phyloP scores from a whole-genome alignment of 2,888 invertebrate genomes.

The Scaptomyza polygonia region DNA sequence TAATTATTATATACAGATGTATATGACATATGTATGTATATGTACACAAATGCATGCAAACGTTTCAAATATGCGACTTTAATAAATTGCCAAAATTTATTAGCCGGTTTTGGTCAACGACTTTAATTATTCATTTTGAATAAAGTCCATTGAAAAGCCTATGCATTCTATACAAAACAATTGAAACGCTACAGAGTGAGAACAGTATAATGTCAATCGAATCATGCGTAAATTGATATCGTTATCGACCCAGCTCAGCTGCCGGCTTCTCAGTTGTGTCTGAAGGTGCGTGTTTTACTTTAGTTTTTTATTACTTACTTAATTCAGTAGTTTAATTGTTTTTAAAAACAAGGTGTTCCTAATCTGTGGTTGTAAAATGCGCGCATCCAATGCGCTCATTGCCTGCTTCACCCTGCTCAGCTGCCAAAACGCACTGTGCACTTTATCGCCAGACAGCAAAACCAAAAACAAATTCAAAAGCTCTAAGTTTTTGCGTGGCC shows the following conservation, averaged over 20 bases:
- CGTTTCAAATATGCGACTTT: conserved; percentile 23
- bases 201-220: conserved; percentile 4
- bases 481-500: conserved; percentile 84
- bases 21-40: conserved; percentile 18
- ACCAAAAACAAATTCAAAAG: conserved; percentile 75
- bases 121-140: neutral
- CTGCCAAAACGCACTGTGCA: conserved; percentile 43
- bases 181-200: neutral
- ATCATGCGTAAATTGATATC: conserved; percentile 1
- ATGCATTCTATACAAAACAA: neutral
- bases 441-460: conserved; percentile 74
- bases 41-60: conserved; percentile 49
- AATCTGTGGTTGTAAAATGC: conserved; percentile 37
- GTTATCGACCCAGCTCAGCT: conserved; percentile 9
- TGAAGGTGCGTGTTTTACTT: conserved; percentile 14
- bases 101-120: neutral
- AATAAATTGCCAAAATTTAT: neutral
- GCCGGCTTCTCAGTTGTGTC: conserved; percentile 33
- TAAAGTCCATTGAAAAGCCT: too few species aligned
- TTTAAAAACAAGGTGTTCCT: conserved; percentile 3
- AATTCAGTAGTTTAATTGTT: neutral
- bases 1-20: conserved; percentile 41
- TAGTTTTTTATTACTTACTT: neutral
- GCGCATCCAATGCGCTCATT: conserved; percentile 19
- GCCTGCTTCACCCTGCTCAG: conserved; percentile 38